Percentiles rank a stretch among this genome's conserved stretches.
These are phyloP conservation scores for Hoplostethus atlanticus DNA, from an alignment of 2,797 vertebrate genomes.

Conservation along the genomic window DNA sequence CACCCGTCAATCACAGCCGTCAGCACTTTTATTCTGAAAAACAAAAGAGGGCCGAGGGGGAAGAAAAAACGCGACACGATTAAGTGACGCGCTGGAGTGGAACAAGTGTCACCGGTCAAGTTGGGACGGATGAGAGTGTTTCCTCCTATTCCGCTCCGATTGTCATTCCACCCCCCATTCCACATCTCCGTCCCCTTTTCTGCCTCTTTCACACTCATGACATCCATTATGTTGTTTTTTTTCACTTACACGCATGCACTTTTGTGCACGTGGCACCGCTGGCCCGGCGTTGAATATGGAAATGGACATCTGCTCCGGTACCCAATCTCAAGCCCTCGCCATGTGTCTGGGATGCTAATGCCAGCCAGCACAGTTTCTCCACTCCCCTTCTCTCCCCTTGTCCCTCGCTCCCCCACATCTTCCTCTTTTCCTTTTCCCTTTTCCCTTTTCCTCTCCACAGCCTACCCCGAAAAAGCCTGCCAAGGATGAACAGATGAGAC, in stretches of 20 bases:
- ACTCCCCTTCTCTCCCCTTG: constrained; percentile 65
- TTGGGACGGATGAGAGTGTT: constrained; percentile 10
- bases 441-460: constrained; percentile 60
- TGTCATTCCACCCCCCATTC: constrained; percentile 50
- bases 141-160: constrained; percentile 27
- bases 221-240: constrained; percentile 43
- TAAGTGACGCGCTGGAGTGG: constrained; percentile 32
- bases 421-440: background rate
- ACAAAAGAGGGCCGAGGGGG: constrained; percentile 19
- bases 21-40: constrained; percentile 28
- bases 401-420: background rate
- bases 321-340: constrained; percentile 82
- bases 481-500: constrained; percentile 77
- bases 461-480: constrained; percentile 61
- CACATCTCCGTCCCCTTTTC: constrained; percentile 38
- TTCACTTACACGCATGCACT: constrained; percentile 26
- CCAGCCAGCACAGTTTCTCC: constrained; percentile 71
- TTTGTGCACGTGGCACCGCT: constrained; percentile 58
- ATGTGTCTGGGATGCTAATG: constrained; percentile 87
- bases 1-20: constrained; percentile 66
- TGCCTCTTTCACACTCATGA: constrained; percentile 61
- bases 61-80: constrained; percentile 20
- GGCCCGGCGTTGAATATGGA: constrained; percentile 84
- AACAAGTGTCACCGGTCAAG: constrained; percentile 34
- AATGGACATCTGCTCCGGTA: constrained; percentile 87